Evolutionary conservation across 2,113 vertebrate genomes (phyloP).

Genomic region (Hystrix brachyura): DNA sequence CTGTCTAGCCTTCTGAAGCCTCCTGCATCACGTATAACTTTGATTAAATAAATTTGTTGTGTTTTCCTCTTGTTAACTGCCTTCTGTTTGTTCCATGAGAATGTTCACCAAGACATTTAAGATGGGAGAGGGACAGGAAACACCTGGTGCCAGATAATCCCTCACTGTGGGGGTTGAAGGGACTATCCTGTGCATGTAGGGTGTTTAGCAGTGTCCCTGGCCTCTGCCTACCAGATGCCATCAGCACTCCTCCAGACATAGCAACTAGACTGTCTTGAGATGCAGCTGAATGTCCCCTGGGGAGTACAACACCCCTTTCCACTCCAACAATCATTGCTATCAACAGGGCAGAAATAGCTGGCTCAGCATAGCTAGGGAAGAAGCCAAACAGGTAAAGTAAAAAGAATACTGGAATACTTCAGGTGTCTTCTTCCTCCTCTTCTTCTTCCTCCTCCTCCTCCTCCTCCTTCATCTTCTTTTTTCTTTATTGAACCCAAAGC

Average conservation of each 20-base stretch:
- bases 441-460: too few species aligned
- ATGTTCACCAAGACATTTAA: background rate
- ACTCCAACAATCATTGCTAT: background rate
- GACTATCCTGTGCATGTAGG: background rate
- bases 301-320: background rate
- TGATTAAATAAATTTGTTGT: background rate
- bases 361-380: background rate
- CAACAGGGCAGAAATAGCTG: background rate
- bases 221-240: background rate
- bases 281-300: background rate
- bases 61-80: background rate
- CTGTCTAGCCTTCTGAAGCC: background rate
- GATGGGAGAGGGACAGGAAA: background rate
- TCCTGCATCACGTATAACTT: background rate
- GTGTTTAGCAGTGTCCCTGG: background rate
- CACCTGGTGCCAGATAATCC: background rate
- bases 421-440: background rate
- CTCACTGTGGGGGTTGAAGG: background rate
- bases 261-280: slow-evolving; percentile 15
- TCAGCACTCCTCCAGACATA: background rate
- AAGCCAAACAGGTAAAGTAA: background rate
- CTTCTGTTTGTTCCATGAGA: background rate
- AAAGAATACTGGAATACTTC: background rate
- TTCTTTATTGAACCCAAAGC: background rate
- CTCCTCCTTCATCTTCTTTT: background rate